These are phyloP conservation scores for Desmodus rotundus DNA, from an alignment of 2,113 vertebrate genomes.

Conservation along the genomic window DNA sequence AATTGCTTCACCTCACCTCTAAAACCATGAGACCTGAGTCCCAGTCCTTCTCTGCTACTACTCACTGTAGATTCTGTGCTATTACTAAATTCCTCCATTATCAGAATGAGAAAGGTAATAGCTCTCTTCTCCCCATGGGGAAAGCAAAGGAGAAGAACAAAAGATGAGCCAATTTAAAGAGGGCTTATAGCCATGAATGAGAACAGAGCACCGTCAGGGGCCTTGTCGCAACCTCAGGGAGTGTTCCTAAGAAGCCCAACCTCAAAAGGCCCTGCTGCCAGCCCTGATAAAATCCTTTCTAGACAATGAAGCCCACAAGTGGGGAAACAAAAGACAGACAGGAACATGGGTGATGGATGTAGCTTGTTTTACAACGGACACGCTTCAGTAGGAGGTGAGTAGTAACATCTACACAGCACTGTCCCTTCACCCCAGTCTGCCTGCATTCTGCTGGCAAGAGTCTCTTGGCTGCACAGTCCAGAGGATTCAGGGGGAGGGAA, in stretches of 20 bases:
- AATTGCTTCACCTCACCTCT: rapidly evolving
- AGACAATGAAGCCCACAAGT: neutral
- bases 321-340: neutral
- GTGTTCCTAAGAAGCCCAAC: neutral
- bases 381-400: neutral
- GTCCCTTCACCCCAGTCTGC: rapidly evolving
- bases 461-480: neutral
- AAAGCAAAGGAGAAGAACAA: neutral
- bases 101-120: neutral
- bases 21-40: neutral
- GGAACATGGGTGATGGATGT: neutral
- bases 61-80: neutral
- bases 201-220: neutral
- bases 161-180: neutral
- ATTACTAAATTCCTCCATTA: neutral
- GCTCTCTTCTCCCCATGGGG: neutral
- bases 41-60: neutral
- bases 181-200: neutral
- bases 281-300: neutral
- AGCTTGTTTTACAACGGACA: too few relatives aligned
- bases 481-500: neutral
- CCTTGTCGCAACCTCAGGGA: neutral
- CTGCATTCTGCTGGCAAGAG: neutral
- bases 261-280: neutral
- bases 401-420: too few relatives aligned